Evolutionary conservation across 2,888 invertebrate species (phyloP).

Genomic region (Nymphalis urticae): DNA sequence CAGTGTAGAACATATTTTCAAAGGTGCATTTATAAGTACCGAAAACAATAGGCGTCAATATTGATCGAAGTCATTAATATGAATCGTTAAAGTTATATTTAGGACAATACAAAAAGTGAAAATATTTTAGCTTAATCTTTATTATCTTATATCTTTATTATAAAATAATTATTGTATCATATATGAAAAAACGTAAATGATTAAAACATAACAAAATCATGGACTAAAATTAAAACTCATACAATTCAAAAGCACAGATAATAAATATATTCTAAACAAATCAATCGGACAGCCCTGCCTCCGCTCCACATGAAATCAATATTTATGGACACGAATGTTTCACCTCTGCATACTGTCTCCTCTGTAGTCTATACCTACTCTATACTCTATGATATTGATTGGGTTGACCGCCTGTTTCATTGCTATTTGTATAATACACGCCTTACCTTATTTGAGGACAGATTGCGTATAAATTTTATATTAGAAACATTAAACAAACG

Average conservation of each 20-base stretch:
- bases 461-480: neutral
- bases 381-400: slow-evolving; percentile 27
- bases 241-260: neutral
- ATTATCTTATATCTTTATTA: no score
- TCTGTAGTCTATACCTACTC: slow-evolving; percentile 25
- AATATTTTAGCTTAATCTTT: no score
- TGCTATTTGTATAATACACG: slow-evolving; percentile 9
- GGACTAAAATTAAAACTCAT: neutral
- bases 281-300: slow-evolving; percentile 54
- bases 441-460: neutral
- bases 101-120: no score
- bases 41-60: no score
- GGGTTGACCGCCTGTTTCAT: slow-evolving; percentile 15
- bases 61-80: no score
- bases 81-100: no score
- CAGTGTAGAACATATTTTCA: no score
- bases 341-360: slow-evolving; percentile 56
- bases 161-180: no score
- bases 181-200: no score
- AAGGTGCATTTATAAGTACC: no score
- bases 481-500: no score
- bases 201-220: no score
- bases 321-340: slow-evolving; percentile 72
- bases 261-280: slow-evolving; percentile 3
- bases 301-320: slow-evolving; percentile 69